These are phyloP conservation scores for Caenorhabditis drosophilae DNA, from an alignment of 2,888 invertebrate genomes.

Conservation along the genomic window DNA sequence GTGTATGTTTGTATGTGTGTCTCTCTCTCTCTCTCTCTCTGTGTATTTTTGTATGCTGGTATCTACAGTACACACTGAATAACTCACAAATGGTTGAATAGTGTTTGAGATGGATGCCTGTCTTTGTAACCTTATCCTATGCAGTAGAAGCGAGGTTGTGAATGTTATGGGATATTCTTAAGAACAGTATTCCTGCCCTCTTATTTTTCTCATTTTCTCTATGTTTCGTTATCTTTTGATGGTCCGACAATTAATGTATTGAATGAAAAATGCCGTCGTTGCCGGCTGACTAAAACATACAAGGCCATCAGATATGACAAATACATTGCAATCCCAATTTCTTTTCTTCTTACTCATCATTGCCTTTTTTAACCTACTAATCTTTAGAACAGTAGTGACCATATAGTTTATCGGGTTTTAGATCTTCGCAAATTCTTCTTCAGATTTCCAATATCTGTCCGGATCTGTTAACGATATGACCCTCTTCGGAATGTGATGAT, in stretches of 20 bases:
- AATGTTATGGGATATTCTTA: no score
- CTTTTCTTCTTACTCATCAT: conserved; percentile 7
- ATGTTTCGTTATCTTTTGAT: no score
- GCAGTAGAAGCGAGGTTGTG: background rate
- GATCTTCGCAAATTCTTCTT: conserved; percentile 21
- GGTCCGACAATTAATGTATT: conserved; percentile 2
- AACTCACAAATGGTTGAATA: background rate
- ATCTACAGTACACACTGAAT: background rate
- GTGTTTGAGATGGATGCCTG: background rate
- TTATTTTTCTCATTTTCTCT: no score
- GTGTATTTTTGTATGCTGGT: no score
- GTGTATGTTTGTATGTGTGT: no score
- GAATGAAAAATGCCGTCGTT: conserved; percentile 9
- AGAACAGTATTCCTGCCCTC: no score
- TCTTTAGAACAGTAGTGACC: conserved; percentile 17
- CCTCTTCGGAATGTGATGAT: conserved; percentile 23
- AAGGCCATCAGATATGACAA: conserved; percentile 44
- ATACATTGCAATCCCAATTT: conserved; percentile 1
- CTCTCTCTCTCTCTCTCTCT: no score
- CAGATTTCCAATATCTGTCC: conserved; percentile 2
- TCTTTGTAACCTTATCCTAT: no score
- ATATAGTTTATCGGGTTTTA: conserved; percentile 14
- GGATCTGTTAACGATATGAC: conserved; percentile 34
- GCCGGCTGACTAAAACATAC: conserved; percentile 41
- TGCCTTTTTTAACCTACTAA: conserved; percentile 21